A percentile compares a stretch with the other conserved stretches of the same genome.
Conservation (phyloP, 1,140 invertebrate genomes). For the Zaprionus gabonicus region DNA sequence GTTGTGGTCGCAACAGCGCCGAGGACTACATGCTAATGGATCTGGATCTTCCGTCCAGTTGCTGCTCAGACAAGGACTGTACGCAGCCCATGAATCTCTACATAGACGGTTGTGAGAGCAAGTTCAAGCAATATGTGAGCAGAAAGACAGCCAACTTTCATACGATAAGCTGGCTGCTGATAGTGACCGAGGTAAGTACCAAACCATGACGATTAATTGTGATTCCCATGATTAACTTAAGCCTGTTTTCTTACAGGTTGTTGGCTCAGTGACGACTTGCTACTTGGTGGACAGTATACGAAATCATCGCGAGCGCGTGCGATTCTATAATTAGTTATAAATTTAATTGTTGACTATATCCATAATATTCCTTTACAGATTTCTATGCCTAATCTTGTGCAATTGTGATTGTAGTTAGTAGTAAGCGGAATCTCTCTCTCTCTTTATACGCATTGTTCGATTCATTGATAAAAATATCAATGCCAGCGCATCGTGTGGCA, state of each 20-base stretch:
- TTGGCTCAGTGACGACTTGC: slow-evolving; percentile 72
- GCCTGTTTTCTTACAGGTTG: slow-evolving; percentile 54
- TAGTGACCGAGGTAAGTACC: slow-evolving; percentile 62
- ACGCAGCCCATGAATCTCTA: slow-evolving; percentile 62
- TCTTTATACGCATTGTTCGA: slow-evolving; percentile 11
- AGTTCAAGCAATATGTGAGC: slow-evolving; percentile 66
- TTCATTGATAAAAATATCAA: slow-evolving; percentile 72
- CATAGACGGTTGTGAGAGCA: slow-evolving; percentile 63
- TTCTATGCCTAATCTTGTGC: slow-evolving; percentile 46
- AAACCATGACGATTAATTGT: neutral
- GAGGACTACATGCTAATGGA: slow-evolving; percentile 72
- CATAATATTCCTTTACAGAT: slow-evolving; percentile 33
- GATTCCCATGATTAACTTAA: neutral
- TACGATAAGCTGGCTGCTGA: slow-evolving; percentile 70
- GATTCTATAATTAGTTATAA: slow-evolving; percentile 71
- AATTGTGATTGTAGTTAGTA: slow-evolving; percentile 70
- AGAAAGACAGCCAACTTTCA: slow-evolving; percentile 68
- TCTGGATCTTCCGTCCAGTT: slow-evolving; percentile 57
- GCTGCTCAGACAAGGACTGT: slow-evolving; percentile 69
- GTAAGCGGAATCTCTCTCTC: slow-evolving; percentile 22
- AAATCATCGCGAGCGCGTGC: slow-evolving; percentile 77
- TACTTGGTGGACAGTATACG: slow-evolving; percentile 79
- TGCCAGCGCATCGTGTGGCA: slow-evolving; percentile 30
- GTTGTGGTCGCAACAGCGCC: slow-evolving; percentile 73
- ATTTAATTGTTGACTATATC: slow-evolving; percentile 29